A percentile compares a stretch with the other conserved stretches of the same genome.
phyloP scores from a whole-genome alignment of 1,140 invertebrate genomes.

The Bombus pascuorum region DNA sequence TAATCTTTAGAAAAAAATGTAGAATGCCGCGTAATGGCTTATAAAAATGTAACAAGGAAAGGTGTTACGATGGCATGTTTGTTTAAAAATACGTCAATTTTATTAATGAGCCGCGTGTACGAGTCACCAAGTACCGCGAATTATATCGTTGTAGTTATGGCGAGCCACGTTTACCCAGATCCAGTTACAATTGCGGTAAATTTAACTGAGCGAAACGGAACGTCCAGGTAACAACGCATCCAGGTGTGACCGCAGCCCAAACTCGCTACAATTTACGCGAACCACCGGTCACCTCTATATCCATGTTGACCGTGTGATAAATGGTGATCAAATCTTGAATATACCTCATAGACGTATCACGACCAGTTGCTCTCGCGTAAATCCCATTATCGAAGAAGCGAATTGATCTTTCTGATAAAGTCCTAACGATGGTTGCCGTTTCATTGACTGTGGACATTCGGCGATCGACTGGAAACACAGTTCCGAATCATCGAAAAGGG shows the following conservation, averaged over 20 bases:
- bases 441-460: conserved; percentile 9
- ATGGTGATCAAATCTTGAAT: conserved; percentile 56
- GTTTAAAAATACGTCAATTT: background rate
- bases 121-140: conserved; percentile 28
- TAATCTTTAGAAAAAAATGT: background rate
- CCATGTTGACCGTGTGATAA: conserved; percentile 50
- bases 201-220: conserved; percentile 50
- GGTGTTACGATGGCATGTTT: no score
- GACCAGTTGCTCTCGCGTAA: conserved; percentile 25
- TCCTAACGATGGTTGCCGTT: background rate
- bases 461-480: background rate
- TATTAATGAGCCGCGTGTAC: conserved; percentile 1
- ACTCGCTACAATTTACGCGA: conserved; percentile 55
- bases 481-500: background rate
- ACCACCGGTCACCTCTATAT: background rate
- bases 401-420: conserved; percentile 9
- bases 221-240: conserved; percentile 46
- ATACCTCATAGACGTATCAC: conserved; percentile 36
- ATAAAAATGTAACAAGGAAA: background rate
- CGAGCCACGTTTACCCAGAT: conserved; percentile 11
- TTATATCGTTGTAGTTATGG: background rate
- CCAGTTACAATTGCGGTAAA: conserved; percentile 58
- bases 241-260: conserved; percentile 56
- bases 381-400: conserved; percentile 45
- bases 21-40: no score